Base-by-base conservation (phyloP, 2,113 vertebrate species). In the Phasianus colchicus region DNA sequence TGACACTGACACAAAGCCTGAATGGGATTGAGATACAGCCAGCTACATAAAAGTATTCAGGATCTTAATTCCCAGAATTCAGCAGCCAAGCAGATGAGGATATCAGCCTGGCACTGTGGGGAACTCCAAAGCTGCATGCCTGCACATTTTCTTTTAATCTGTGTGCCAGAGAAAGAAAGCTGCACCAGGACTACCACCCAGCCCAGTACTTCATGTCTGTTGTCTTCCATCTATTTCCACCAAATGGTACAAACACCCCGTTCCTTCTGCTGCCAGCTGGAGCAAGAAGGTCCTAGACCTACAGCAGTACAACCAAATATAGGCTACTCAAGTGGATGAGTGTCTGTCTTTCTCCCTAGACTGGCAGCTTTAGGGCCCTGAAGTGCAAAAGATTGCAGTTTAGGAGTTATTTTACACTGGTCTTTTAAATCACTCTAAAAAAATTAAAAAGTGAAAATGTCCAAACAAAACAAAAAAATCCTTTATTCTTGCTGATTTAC, bases 221-320 rank as follows among this genome's bases (percentile, higher is more conserved):
- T 91, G 66, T 60, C 36, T 32, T 77, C 55, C n/a, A 73, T 20
- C 21, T 2, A 0, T 86, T 58, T 65, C 48, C 65, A 66, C 60
- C 69, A 73, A 11, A 1, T 3, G 40, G 38, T 69, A 77, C 40
- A 38, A 83, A 54, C 60, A 52, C 64, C 80, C 64, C 19, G 74
- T 63, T 32, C 45, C 60, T 65, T 89, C 85, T 7, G 7, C 54
- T 75, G 50, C 54, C 32, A 14, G 14, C 27, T 0, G 1, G 27
- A 21, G 58, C 61, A 88, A 67, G 47, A 57, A 55, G 24, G 43
- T 11, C 42, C 43, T 38, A 20, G 34, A 25, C 48, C 20, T 65
- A 50, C 0, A 0, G 57, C 25, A 79, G 15, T 11, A 60, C 15
- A 32, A 58, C 30, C 55, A 63, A 70, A 34, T 18, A 79, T 4